Base-by-base conservation (phyloP, 2,797 vertebrate species). In the Myiotriccus ornatus region DNA sequence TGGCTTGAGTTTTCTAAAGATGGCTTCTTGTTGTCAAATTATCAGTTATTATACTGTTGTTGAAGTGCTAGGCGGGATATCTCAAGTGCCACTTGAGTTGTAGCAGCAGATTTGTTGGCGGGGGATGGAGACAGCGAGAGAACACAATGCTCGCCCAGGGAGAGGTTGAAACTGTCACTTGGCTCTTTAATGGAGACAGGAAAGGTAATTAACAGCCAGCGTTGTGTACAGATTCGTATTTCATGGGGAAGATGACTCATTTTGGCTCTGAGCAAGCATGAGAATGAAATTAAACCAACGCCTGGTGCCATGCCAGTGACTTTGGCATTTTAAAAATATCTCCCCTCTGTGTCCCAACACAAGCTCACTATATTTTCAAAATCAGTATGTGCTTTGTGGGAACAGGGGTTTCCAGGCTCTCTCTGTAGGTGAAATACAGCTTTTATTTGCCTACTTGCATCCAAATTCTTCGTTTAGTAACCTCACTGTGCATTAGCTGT, bases 131-230 rank as follows among this genome's bases (percentile, higher is more conserved):
- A 27, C 85, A 82, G 87, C 3, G 1, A 70, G 95, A 85, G 80
- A 95, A 77, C 90, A 87, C 94, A 94, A 93, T 90, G 93, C 96
- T 97, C 79, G 19, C 95, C 95, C 71, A 93, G 96, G 95, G 96
- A 97, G 96, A 98, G 89, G 96, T 79, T 98, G 95, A 97, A 95
- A 90, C 91, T 96, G 93, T 97, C 95, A 90, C 95, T 98, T 97
- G 12, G 20, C 93, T 97, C 86, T 96, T 96, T 96, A 96, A 97
- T 92, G 84, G 95, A 97, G 96, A 94, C 93, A 96, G 95, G 91
- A 94, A 94, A 94, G 94, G 95, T 97, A 97, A 97, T 96, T 97
- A 97, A 97, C 95, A 96, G 89, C 90, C 91, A 96, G 87, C 12
- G 43, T 89, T 95, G 95, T 94, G 81, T 97, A 95, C 90, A 94